These are phyloP conservation scores for Brachirus orientalis DNA, from an alignment of 2,113 vertebrate genomes.

Conservation along the genomic window DNA sequence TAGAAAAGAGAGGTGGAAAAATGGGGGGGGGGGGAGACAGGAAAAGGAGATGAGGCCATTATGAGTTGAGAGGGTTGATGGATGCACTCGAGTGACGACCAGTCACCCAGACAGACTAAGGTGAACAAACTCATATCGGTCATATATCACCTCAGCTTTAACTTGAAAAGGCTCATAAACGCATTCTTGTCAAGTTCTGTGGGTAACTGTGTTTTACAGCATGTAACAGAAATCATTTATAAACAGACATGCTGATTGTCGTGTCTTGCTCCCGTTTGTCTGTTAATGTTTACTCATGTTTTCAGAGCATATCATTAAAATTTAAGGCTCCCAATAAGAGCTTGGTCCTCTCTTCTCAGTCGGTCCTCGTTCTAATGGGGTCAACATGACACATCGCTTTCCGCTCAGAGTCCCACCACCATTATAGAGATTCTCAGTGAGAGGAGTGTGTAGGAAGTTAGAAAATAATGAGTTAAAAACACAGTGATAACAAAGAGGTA, in stretches of 20 bases:
- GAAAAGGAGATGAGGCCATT: constrained; percentile 59
- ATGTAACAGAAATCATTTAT: too few species aligned
- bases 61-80: constrained; percentile 66
- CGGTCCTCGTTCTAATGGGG: too few species aligned
- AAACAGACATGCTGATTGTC: too few species aligned
- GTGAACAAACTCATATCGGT: constrained; percentile 49
- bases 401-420: constrained; percentile 1
- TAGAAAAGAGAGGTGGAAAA: constrained; percentile 51
- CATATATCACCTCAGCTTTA: constrained; percentile 21
- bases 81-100: constrained; percentile 54
- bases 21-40: constrained; percentile 26
- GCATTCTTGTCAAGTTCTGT: too few species aligned
- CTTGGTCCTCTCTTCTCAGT: too few species aligned
- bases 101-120: constrained; percentile 51
- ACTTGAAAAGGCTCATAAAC: background rate
- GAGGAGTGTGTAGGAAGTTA: background rate
- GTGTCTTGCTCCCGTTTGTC: too few species aligned
- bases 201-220: too few species aligned
- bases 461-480: background rate
- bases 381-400: too few species aligned
- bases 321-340: too few species aligned
- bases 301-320: too few species aligned
- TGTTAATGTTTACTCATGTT: too few species aligned
- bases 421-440: background rate
- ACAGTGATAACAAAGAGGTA: background rate